phyloP scores from a whole-genome alignment of 1,140 invertebrate genomes.

The Apis mellifera region DNA sequence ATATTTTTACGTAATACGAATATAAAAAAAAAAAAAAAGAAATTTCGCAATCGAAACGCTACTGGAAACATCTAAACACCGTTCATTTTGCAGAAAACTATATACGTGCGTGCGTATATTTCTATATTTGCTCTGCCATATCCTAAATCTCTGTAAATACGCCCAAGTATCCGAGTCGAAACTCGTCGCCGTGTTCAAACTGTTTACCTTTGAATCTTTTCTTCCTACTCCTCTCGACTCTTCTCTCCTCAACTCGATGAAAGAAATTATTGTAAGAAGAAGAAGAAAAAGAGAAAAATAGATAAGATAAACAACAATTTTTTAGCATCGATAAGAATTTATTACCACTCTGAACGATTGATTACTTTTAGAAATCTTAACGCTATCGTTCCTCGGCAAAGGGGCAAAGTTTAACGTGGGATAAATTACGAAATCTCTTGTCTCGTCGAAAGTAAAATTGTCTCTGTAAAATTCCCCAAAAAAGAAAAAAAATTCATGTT shows the following conservation, averaged over 20 bases:
- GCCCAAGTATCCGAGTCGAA: conserved; percentile 23
- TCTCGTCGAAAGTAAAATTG: no score
- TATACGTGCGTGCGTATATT: no score
- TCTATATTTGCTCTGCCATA: conserved; percentile 34
- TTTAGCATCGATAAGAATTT: not conserved
- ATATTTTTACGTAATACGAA: no score
- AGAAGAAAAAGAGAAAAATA: not conserved
- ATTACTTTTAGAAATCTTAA: not conserved
- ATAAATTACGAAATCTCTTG: no score
- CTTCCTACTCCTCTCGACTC: conserved; percentile 3
- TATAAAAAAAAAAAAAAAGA: not conserved
- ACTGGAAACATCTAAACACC: no score
- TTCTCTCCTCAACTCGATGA: no score
- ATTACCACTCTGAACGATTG: not conserved
- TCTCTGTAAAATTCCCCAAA: no score
- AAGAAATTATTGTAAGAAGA: not conserved
- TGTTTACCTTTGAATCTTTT: conserved; percentile 34
- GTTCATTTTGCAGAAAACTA: not conserved
- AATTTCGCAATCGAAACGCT: no score
- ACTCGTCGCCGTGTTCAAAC: not conserved
- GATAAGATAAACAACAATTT: no score
- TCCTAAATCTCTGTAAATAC: conserved; percentile 52
- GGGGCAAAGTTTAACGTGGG: not conserved
- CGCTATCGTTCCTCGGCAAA: not conserved
- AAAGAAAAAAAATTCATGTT: no score